Evolutionary conservation across 2,888 invertebrate species (phyloP), one percentile per base, ranked within the genome.

Genomic region (Antitype chi): DNA sequence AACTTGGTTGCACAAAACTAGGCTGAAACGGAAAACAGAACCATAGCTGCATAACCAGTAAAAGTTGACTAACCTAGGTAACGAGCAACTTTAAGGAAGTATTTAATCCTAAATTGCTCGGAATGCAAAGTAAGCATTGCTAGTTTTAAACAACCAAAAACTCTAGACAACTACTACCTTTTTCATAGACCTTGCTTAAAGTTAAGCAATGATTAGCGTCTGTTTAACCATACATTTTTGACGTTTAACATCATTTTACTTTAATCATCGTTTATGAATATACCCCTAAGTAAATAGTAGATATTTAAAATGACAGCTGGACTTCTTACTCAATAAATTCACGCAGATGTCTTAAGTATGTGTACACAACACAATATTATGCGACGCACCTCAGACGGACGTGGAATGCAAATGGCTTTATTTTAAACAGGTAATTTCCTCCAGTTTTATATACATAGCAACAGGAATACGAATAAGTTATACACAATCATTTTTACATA

Each of bases 321-420:
- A 74, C 62, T 68, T 84, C 78, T 80, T 85, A 74, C 80, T 88
- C 90, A 89, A 83, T 89, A 88, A 85, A 90, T 89, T 89, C 89
- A 90, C 86, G 88, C 85, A 86, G 87, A 89, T 87, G 85, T 86
- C 79, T 84, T 89, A 89, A 89, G 89, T 86, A 85, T 89, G 86
- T 89, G 86, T 85, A 89, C 88, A 90, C 78, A 84, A 62, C 81
- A 87, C 77, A 79, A 78, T 81, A 74, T 52, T 81, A 78, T 59
- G 75, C 84, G 88, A 87, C 87, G 87, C 82, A 80, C 82, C 83
- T 81, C 74, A 77, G 80, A 82, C 76, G 71, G 71, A 81, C 75
- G 74, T 72, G 76, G 91, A 89, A 92, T 92, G 89, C 88, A 89
- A 92, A 92, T 90, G 85, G 87, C 89, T 89, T 90, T 89, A 91